Base-by-base conservation (phyloP, 2,888 invertebrate species). In the Cremastinae sp. region DNA sequence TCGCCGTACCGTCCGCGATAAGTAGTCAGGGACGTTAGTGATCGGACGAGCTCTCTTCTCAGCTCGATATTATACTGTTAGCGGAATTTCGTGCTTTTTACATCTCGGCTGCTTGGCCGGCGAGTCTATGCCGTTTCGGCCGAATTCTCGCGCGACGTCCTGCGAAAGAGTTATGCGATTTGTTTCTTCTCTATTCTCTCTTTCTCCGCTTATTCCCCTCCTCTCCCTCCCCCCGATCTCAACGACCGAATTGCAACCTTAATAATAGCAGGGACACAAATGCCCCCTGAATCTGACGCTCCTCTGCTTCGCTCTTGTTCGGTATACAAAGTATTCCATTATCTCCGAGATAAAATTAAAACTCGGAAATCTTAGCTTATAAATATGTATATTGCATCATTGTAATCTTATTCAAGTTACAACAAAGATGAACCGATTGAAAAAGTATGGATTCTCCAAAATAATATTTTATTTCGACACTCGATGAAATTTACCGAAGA, bases 21-120 rank as follows among this genome's bases (percentile, higher is more conserved):
- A 74, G 74, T 74, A 74, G 74, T 69, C 69, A 74, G 14, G 69
- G 64, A 64, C 74, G 74, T 59, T 34, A 36, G 64, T 69, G 74
- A 74, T 74, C 74, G 58, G 69, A 69, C 74, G 64, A 20, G 41
- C 59, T 54, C 36, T 53, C 45, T 36, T 53, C 61, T 43, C 4
- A 43, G 22, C 22, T 59, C n/a, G 41, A 65, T 65, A 65, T 65
- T 70, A 51, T 43, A 59, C 69, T 71, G 22, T 64, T 59, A 64
- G 54, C 47, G 47, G 54, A 51, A 22, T 36, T 47, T 49, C 58
- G 62, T 36, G 43, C 51, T 74, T 65, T 28, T 45, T 53, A 45
- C 71, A 36, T 53, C 64, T 70, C 64, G 54, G 54, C 49, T 56
- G 74, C 58, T 74, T 74, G 74, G 74, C 74, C 54, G 47, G 34